phyloP scores from a whole-genome alignment of 2,113 vertebrate genomes.

The Chaetops frenatus region DNA sequence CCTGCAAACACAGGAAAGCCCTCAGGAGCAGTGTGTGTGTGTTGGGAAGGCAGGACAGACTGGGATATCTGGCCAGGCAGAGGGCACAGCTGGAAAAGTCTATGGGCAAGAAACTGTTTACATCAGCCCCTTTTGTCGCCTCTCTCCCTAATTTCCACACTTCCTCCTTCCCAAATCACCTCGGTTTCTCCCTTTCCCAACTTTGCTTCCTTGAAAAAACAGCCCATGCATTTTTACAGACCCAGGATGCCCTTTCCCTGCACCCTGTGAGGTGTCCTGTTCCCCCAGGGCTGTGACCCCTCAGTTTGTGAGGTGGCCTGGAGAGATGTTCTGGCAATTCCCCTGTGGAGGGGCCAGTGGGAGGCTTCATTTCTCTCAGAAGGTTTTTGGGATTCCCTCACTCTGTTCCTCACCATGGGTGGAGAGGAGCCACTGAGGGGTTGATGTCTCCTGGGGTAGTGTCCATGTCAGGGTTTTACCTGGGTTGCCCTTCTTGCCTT shows the following conservation, averaged over 20 bases:
- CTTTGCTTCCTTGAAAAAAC: neutral
- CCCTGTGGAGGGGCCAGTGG: rapidly evolving
- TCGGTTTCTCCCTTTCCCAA: neutral
- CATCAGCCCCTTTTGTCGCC: neutral
- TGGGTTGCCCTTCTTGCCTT: neutral
- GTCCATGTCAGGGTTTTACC: neutral
- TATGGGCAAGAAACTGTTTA: neutral
- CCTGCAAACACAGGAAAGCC: neutral
- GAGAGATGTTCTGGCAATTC: neutral
- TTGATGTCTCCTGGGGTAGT: neutral
- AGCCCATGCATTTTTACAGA: neutral
- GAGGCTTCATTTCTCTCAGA: neutral
- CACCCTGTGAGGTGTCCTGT: neutral
- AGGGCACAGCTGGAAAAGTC: neutral
- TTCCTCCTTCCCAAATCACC: neutral
- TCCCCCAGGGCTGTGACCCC: neutral
- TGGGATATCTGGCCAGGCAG: neutral
- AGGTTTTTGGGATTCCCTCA: neutral
- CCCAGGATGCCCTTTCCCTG: neutral
- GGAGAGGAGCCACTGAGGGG: neutral
- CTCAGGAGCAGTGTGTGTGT: neutral
- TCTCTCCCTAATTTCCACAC: neutral
- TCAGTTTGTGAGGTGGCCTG: neutral
- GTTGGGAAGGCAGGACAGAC: neutral
- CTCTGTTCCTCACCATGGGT: neutral